phyloP scores from a whole-genome alignment of 2,113 vertebrate genomes.

The Megatriorchis doriae region DNA sequence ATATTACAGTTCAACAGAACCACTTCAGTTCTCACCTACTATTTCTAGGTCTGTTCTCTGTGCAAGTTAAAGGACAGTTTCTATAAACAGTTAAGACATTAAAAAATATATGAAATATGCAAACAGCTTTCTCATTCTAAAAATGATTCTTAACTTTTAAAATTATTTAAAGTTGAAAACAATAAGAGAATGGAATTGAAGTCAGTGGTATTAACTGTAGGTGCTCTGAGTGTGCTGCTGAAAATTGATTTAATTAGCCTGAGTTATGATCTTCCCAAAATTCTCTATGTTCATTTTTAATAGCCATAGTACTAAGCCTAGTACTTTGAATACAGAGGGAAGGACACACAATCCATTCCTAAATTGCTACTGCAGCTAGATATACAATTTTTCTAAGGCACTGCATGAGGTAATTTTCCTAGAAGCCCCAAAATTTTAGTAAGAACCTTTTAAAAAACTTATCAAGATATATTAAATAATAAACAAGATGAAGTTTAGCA shows the following conservation, averaged over 20 bases:
- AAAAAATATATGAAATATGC: neutral
- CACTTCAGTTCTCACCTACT: neutral
- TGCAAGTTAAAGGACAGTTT: neutral
- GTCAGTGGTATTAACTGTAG: neutral
- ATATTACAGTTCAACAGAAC: neutral
- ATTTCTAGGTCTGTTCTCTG: neutral
- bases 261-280: neutral
- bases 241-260: neutral
- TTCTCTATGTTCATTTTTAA: neutral
- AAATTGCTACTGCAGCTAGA: neutral
- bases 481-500: neutral
- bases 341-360: neutral
- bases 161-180: neutral
- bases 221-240: neutral
- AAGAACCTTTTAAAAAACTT: neutral
- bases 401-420: neutral
- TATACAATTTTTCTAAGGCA: neutral
- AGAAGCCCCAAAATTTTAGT: neutral
- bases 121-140: neutral
- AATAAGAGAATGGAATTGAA: neutral
- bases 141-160: neutral
- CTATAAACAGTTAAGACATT: neutral
- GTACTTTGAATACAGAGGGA: neutral
- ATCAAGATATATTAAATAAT: neutral
- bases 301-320: neutral